Base-by-base conservation (phyloP, 2,113 vertebrate species). In the Rhipidura dahli region DNA sequence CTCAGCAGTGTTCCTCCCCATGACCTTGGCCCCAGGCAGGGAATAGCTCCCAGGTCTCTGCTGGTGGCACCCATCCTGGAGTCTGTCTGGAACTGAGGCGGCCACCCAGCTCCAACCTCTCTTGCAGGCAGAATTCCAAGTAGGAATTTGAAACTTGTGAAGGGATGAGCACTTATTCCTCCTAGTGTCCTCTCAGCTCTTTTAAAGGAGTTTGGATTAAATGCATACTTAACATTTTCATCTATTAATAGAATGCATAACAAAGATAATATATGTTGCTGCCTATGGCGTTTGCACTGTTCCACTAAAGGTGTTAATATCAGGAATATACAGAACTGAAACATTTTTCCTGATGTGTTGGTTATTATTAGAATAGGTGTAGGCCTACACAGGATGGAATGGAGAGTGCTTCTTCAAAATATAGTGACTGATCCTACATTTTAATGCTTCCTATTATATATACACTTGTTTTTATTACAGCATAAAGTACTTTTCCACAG, bases 381-480 rank as follows among this genome's bases (percentile, higher is more conserved):
- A 83, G 82, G 27, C 28, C 33, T 20, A 26, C 59, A 35, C 8
- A 51, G 31, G 47, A 71, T 64, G 76, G 54, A 85, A 81, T 45
- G 35, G 33, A 50, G 80, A 70, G 37, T 33, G 24, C 51, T 90
- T 90, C 82, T 93, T 92, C 64, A 91, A 61, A 90, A 73, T 63
- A 33, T 47, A 81, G 35, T 92, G 63, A 37, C 66, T 39, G 40
- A 83, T 31, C 17, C 40, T 75, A 66, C n/a, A 13, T 80, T 93
- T 92, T 92, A 71, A 42, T 90, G 24, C 28, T 70, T 60, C 28
- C 44, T 70, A 35, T 40, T 93, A 39, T 86, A 77, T 83, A 72
- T 45, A 57, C 21, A 11, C 60, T 88, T 81, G 42, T 54, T 95
- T 96, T 95, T 95, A 66, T 93, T 87, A 68, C 17, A 56, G n/a